Conservation (phyloP, 2,113 vertebrate species). For the Oreocharis arfaki region DNA sequence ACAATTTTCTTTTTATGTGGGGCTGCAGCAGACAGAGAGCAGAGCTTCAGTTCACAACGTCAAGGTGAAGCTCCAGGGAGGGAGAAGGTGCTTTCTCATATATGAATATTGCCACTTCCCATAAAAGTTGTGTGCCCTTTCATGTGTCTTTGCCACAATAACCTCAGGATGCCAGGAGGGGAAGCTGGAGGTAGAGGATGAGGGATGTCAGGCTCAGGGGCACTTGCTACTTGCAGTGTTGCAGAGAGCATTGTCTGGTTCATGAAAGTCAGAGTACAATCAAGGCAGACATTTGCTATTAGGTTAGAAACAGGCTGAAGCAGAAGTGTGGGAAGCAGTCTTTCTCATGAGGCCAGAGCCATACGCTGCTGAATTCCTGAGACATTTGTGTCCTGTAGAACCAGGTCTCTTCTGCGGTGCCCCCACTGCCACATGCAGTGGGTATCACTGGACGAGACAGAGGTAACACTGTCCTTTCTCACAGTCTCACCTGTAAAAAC, state of each 20-base stretch:
- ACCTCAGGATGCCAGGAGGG: neutral
- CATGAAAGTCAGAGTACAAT: neutral
- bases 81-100: neutral
- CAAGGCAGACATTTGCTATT: neutral
- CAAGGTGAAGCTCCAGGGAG: slow-evolving; percentile 21
- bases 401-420: neutral
- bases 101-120: neutral
- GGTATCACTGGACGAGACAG: neutral
- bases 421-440: neutral
- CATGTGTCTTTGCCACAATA: neutral
- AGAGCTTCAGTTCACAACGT: neutral
- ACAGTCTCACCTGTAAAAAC: neutral
- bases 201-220: neutral
- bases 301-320: neutral
- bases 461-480: neutral
- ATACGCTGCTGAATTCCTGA: neutral
- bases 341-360: neutral
- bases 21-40: slow-evolving; percentile 24
- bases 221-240: neutral
- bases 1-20: slow-evolving; percentile 53
- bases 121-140: neutral
- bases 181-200: neutral
- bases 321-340: neutral
- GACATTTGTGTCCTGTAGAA: neutral
- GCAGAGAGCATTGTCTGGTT: neutral